Evolutionary conservation across 1,140 invertebrate genomes (phyloP).

Genomic region (Orchesella cincta): DNA sequence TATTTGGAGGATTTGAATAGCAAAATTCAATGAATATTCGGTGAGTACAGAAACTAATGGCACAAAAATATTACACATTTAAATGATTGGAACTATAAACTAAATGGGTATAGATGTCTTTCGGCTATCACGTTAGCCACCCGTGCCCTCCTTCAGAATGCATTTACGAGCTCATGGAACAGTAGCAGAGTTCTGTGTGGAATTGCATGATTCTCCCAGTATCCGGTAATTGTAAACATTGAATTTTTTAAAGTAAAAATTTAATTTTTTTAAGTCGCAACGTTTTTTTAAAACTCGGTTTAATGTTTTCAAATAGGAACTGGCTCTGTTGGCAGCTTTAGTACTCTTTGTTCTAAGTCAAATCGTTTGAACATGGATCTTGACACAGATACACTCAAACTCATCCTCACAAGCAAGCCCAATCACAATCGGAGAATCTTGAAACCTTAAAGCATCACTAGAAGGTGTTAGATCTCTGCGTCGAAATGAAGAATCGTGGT

Average conservation of each 20-base stretch:
- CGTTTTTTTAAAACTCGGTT: too few species aligned
- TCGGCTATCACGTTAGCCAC: constrained; percentile 89
- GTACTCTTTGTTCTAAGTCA: constrained; percentile 97
- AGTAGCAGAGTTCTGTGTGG: constrained; percentile 92
- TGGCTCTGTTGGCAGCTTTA: constrained; percentile 90
- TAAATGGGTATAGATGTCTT: too few species aligned
- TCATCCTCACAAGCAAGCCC: constrained; percentile 93
- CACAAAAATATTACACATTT: too few species aligned
- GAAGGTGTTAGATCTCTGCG: constrained; percentile 82
- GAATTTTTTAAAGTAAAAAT: too few species aligned
- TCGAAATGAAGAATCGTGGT: constrained; percentile 88
- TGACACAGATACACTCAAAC: constrained; percentile 88
- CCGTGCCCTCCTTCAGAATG: constrained; percentile 95
- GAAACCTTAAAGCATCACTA: constrained; percentile 79
- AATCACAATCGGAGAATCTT: constrained; percentile 67
- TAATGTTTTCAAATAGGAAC: too few species aligned
- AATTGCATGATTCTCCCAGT: constrained; percentile 89
- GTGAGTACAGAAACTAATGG: too few species aligned
- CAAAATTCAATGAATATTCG: constrained; percentile 85
- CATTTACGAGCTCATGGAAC: constrained; percentile 94
- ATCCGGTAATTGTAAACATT: too few species aligned
- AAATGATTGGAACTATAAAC: too few species aligned
- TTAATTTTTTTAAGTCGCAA: too few species aligned
- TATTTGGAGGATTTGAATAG: constrained; percentile 87
- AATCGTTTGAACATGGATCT: constrained; percentile 95